Evolutionary conservation across 2,888 invertebrate species (phyloP), one percentile per base, ranked within the genome.

Genomic region (Meghimatium bilineatum): DNA sequence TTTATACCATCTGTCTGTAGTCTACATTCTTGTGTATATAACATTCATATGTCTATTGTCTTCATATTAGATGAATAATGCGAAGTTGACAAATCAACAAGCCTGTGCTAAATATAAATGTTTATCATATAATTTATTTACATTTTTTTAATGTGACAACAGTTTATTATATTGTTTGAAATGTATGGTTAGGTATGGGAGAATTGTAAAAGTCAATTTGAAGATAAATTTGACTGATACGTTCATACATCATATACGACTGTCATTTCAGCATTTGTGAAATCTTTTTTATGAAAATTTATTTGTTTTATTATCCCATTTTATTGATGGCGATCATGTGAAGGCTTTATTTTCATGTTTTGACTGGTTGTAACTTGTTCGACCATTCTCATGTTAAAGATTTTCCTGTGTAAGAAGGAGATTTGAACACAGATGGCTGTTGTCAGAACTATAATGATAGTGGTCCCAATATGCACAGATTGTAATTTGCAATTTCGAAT

Each of bases 311-410:
- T 72, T 49, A n/a, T 44, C 10, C 17, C 12, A 49, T 29, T 38
- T 72, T n/a, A 49, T 36, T 72, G 44, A 72, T 72, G 44, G 72
- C 44, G 72, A 44, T 72, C 72, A 72, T 1, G n/a, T 72, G 44
- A 44, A 44, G 14, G 44, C 5, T n/a, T 72, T 72, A 38, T 72
- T 44, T 49, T 44, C 44, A 44, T 44, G 44, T 12, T 44, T 44
- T 8, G 12, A 44, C 44, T 44, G 12, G 44, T 44, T 44, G 44
- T 44, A 44, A 44, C 44, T 44, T 44, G 44, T 5, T 44, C 12
- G 44, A 44, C 12, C 44, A 44, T 44, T 44, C 44, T 44, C 44
- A 44, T 44, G 44, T 44, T 44, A 44, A 44, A n/a, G 44, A 12
- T 44, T 44, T 44, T n/a, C n/a, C n/a, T n/a, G n/a, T n/a, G n/a